Evolutionary conservation across 2,797 vertebrate species (phyloP).

Genomic region (Arnoldichthys spilopterus): DNA sequence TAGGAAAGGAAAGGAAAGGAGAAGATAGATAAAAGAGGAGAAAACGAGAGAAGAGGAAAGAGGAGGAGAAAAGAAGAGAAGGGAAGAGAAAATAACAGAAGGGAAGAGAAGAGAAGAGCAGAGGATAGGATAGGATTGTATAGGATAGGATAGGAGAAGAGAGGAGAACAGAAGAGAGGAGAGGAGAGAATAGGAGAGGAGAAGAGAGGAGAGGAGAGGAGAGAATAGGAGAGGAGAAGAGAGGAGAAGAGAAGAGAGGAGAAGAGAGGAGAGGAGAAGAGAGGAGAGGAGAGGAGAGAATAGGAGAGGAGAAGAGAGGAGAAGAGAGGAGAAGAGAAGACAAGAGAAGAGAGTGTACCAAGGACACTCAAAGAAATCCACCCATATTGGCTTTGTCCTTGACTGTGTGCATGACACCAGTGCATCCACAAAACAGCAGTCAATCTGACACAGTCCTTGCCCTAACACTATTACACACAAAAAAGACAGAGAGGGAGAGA

Average conservation of each 20-base stretch:
- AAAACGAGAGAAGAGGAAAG: neutral
- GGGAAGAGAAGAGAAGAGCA: neutral
- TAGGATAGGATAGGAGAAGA: neutral
- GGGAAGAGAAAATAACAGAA: neutral
- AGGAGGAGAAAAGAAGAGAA: neutral
- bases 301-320: neutral
- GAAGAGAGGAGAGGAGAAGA: neutral
- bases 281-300: too few relatives aligned
- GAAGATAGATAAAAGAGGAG: neutral
- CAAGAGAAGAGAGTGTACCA: neutral
- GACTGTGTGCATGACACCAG: neutral
- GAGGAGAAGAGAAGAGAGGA: neutral
- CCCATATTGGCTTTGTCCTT: neutral
- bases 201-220: neutral
- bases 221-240: too few relatives aligned
- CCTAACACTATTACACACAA: neutral
- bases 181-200: neutral
- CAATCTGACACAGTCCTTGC: constrained; percentile 14
- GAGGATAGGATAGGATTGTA: neutral
- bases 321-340: neutral
- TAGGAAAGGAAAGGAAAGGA: neutral
- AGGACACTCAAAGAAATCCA: constrained; percentile 18
- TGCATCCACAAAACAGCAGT: constrained; percentile 12
- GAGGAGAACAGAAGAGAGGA: neutral
- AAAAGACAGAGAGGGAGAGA: neutral